A percentile compares a stretch with the other conserved stretches of the same genome.
These are phyloP conservation scores for Poliocrania exsul DNA, from an alignment of 2,797 vertebrate species.

Conservation along the genomic window DNA sequence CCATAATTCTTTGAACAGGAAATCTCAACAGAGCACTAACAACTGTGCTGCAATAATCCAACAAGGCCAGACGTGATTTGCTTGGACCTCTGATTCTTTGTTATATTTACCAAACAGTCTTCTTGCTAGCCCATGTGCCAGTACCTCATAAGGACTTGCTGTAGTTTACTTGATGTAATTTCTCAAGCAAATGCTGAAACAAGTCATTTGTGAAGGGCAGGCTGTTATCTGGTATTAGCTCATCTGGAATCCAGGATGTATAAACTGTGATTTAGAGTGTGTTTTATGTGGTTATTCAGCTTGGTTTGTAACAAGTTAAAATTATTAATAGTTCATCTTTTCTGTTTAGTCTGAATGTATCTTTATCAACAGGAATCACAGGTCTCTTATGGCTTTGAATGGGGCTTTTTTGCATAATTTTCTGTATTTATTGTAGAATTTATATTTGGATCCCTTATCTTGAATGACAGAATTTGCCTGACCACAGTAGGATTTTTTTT, in stretches of 20 bases:
- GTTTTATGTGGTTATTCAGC: slow-evolving; percentile 2
- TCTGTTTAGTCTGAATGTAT: slow-evolving; percentile 1
- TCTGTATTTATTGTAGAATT: not conserved
- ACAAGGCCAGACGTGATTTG: not conserved
- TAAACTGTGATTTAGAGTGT: slow-evolving; percentile 12
- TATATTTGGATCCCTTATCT: not conserved
- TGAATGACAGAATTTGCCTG: not conserved
- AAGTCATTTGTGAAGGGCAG: slow-evolving; percentile 28
- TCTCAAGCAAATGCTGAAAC: slow-evolving; percentile 51
- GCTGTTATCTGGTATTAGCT: slow-evolving; percentile 43
- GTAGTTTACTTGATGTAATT: slow-evolving; percentile 35
- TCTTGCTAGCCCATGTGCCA: not conserved
- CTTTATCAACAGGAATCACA: slow-evolving; percentile 18
- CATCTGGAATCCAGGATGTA: slow-evolving; percentile 41
- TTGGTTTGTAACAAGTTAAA: slow-evolving; percentile 41
- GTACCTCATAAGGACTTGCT: slow-evolving; percentile 4
- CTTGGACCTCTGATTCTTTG: slow-evolving; percentile 1
- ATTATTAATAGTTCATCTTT: slow-evolving; percentile 41
- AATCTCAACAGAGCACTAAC: not conserved
- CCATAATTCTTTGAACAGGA: not conserved
- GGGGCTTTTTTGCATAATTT: not conserved
- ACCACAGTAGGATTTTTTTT: not conserved
- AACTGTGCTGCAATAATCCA: not conserved
- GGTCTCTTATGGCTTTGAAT: not conserved
- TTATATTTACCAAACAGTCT: slow-evolving; percentile 1